Percentiles rank a stretch among this genome's conserved stretches.
These are phyloP conservation scores for Lamprotornis superbus DNA, from an alignment of 2,113 vertebrate genomes.

Conservation along the genomic window DNA sequence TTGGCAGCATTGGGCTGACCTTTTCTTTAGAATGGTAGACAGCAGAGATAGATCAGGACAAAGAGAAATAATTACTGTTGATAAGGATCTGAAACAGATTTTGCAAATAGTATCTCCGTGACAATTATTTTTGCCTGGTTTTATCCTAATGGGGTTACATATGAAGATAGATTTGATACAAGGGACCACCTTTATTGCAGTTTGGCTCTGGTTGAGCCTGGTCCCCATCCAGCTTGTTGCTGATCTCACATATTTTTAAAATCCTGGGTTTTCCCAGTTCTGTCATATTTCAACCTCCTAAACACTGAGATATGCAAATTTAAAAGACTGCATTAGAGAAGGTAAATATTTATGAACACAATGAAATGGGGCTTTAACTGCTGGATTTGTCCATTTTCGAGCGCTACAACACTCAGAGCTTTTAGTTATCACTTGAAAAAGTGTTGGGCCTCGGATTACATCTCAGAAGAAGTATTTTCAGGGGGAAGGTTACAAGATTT, in stretches of 20 bases:
- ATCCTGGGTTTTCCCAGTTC: slow-evolving; percentile 18
- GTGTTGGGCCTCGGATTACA: not conserved
- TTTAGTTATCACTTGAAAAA: slow-evolving; percentile 2
- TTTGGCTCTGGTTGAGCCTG: not conserved
- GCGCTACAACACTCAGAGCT: not conserved
- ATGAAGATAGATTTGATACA: slow-evolving; percentile 35
- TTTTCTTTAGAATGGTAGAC: slow-evolving; percentile 16
- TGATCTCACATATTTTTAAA: slow-evolving; percentile 23
- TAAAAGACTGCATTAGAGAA: slow-evolving; percentile 20
- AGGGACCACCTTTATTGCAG: not conserved
- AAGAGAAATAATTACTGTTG: slow-evolving; percentile 48
- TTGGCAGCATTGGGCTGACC: not conserved
- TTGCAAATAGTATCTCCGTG: not conserved
- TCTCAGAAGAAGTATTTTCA: not conserved
- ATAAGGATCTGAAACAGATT: not conserved
- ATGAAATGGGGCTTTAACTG: not conserved
- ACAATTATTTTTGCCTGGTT: not conserved
- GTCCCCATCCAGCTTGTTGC: slow-evolving; percentile 6
- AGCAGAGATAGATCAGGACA: not conserved
- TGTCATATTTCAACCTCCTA: slow-evolving; percentile 14
- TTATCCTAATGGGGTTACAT: not conserved
- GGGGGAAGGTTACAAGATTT: not conserved
- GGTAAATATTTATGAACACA: slow-evolving; percentile 47
- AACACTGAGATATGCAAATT: slow-evolving; percentile 8
- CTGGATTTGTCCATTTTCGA: not conserved